phyloP scores from a whole-genome alignment of 2,797 vertebrate genomes.

The Myotis findleyi region DNA sequence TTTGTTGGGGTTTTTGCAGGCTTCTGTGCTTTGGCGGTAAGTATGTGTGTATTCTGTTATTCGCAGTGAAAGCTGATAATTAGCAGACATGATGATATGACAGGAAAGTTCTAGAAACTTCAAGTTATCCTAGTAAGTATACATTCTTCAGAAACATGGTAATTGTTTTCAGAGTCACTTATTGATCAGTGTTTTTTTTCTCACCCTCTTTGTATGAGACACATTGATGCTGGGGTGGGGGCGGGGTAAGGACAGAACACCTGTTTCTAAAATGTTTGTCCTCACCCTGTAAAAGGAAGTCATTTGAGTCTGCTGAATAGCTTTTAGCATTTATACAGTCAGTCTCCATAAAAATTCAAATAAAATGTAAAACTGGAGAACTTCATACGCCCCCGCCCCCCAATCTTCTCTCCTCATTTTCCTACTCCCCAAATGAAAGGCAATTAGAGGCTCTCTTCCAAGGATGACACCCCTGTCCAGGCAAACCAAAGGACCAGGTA shows the following conservation, averaged over 20 bases:
- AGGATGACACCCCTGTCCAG: fast-evolving
- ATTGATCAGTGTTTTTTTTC: background rate
- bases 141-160: background rate
- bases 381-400: fast-evolving
- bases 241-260: fast-evolving
- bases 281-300: background rate
- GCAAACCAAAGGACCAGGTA: background rate
- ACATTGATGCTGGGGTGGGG: fast-evolving
- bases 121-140: background rate
- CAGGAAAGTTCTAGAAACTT: background rate
- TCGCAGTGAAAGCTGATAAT: background rate
- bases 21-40: background rate
- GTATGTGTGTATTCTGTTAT: background rate
- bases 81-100: background rate
- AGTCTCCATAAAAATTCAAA: background rate
- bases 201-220: background rate
- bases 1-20: background rate
- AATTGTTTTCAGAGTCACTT: background rate
- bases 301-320: background rate
- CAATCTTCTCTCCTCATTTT: background rate
- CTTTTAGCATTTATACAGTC: background rate
- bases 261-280: background rate
- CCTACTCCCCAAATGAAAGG: background rate
- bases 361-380: background rate
- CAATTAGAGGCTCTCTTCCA: background rate